These are phyloP conservation scores for Gymnogyps californianus DNA, from an alignment of 2,113 vertebrate genomes.

Conservation along the genomic window DNA sequence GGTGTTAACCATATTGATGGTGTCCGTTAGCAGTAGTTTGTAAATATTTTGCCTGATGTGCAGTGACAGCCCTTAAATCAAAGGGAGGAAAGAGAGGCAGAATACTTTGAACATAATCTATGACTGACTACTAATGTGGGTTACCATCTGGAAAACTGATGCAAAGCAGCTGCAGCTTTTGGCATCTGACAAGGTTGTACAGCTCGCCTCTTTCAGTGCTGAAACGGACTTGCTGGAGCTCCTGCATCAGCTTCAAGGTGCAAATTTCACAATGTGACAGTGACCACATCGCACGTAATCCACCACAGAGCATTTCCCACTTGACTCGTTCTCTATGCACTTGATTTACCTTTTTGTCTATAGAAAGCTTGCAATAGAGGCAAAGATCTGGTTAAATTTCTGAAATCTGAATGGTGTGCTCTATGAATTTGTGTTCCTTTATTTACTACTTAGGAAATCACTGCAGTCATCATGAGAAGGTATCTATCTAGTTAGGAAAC, in stretches of 20 bases:
- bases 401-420: not conserved
- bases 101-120: slow-evolving; percentile 1
- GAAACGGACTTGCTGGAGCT: not conserved
- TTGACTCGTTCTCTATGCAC: not conserved
- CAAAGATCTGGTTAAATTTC: not conserved
- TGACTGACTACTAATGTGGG: slow-evolving; percentile 28
- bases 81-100: not conserved
- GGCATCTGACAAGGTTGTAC: not conserved
- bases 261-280: not conserved
- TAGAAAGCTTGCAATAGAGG: not conserved
- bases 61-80: slow-evolving; percentile 28
- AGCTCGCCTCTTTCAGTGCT: not conserved
- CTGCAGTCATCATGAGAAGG: not conserved
- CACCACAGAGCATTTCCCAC: not conserved
- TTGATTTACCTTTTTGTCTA: not conserved
- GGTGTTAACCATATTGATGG: not conserved
- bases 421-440: not conserved
- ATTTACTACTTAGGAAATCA: not conserved
- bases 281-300: rapidly evolving
- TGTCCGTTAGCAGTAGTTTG: slow-evolving; percentile 8
- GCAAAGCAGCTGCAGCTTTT: slow-evolving; percentile 49
- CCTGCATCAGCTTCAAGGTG: not conserved
- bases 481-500: not conserved
- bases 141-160: slow-evolving; percentile 44
- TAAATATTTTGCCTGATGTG: slow-evolving; percentile 42